phyloP scores from a whole-genome alignment of 2,113 vertebrate genomes.

The Oreochromis tanganicae region DNA sequence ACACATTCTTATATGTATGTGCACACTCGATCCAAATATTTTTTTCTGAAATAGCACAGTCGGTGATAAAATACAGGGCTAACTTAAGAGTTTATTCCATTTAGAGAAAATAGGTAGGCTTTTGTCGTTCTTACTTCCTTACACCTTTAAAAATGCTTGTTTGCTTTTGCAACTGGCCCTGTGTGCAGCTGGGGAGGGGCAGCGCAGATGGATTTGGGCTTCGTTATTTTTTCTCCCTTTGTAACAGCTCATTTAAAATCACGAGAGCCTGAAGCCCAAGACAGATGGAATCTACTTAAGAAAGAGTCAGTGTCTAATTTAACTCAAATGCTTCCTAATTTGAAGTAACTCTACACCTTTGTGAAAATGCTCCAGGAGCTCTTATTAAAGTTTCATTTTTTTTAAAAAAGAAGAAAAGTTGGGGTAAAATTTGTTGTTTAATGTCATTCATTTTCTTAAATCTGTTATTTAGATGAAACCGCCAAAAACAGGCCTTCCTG shows the following conservation, averaged over 20 bases:
- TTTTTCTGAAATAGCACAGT: neutral
- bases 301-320: constrained; percentile 47
- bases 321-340: constrained; percentile 44
- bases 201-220: constrained; percentile 40
- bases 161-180: constrained; percentile 65
- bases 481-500: neutral
- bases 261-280: constrained; percentile 44
- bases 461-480: neutral
- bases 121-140: constrained; percentile 20
- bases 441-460: neutral
- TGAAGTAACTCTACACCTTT: constrained; percentile 33
- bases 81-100: constrained; percentile 1
- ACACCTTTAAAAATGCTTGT: constrained; percentile 58
- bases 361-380: constrained; percentile 9
- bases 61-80: constrained; percentile 7
- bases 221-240: constrained; percentile 53
- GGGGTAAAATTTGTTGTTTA: neutral
- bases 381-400: neutral
- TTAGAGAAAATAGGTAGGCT: constrained; percentile 20
- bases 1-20: neutral
- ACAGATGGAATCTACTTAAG: constrained; percentile 54
- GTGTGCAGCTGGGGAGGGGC: constrained; percentile 41
- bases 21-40: neutral
- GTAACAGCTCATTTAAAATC: constrained; percentile 69
- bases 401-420: neutral